A percentile compares a stretch with the other conserved stretches of the same genome.
phyloP scores from a whole-genome alignment of 2,113 vertebrate species.

The Nibea albiflora region DNA sequence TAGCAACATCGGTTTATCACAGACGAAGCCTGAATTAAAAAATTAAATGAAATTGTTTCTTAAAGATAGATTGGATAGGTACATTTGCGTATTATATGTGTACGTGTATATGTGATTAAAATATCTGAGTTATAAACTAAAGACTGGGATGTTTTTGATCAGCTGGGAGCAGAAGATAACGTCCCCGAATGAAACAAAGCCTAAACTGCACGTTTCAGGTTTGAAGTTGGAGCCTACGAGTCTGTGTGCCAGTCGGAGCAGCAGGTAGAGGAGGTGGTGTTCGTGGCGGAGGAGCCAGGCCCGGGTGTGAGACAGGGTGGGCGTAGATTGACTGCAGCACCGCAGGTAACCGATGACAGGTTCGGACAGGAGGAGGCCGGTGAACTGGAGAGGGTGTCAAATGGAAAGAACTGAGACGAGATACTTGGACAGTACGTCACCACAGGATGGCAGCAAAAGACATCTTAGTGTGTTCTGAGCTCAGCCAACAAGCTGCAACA shows the following conservation, averaged over 20 bases:
- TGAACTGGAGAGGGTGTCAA: conserved; percentile 69
- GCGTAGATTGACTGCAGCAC: conserved; percentile 80
- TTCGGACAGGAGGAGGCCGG: conserved; percentile 74
- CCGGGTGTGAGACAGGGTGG: conserved; percentile 83
- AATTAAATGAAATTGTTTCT: neutral
- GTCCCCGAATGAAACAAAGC: neutral
- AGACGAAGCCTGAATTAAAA: neutral
- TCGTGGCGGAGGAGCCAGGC: conserved; percentile 93
- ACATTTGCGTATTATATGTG: too few species aligned
- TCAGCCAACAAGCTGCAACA: neutral
- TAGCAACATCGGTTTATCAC: neutral
- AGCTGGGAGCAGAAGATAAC: neutral
- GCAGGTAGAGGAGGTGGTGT: conserved; percentile 91
- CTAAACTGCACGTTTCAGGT: neutral
- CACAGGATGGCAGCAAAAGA: conserved; percentile 28
- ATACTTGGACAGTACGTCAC: neutral
- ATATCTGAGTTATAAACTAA: neutral
- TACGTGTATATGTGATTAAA: too few species aligned
- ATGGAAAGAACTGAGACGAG: neutral
- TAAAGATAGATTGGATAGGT: too few species aligned
- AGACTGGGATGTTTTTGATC: neutral
- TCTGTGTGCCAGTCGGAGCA: conserved; percentile 86
- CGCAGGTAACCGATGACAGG: conserved; percentile 86
- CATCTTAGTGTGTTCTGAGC: neutral
- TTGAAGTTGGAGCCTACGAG: conserved; percentile 78